Conservation (phyloP, 2,888 invertebrate species). For the Athalia rosae region DNA sequence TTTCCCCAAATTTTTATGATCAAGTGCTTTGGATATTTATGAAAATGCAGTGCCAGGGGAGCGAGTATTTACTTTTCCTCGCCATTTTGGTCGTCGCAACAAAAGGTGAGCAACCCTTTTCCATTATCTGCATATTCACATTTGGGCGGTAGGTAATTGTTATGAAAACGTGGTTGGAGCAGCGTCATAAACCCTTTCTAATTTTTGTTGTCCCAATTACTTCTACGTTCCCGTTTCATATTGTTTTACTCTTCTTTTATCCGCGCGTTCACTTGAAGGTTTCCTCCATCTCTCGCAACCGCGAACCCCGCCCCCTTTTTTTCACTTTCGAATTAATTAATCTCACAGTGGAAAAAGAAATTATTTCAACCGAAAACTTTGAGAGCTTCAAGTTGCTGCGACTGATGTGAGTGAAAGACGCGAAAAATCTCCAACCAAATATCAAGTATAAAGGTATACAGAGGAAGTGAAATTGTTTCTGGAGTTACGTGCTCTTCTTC, state of each 20-base stretch:
- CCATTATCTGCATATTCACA: neutral
- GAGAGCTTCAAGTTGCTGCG: neutral
- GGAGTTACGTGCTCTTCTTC: neutral
- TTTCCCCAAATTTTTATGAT: neutral
- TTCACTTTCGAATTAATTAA: no score
- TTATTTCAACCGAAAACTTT: no score
- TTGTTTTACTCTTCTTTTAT: neutral
- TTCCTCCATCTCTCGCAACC: no score
- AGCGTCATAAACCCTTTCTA: neutral
- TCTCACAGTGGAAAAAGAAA: no score
- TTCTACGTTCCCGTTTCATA: no score
- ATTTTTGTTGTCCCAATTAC: no score
- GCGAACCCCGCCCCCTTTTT: no score
- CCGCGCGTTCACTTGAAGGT: neutral
- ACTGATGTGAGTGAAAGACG: neutral
- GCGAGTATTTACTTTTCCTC: slow-evolving; percentile 52
- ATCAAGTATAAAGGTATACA: neutral
- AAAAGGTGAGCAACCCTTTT: slow-evolving; percentile 28
- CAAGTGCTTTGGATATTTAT: slow-evolving; percentile 55
- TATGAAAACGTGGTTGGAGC: neutral
- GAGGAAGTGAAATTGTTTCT: slow-evolving; percentile 5
- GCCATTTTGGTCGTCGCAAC: slow-evolving; percentile 48
- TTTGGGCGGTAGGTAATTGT: neutral
- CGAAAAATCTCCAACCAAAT: neutral
- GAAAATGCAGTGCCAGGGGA: slow-evolving; percentile 56